These are phyloP conservation scores for Scyliorhinus canicula DNA, from an alignment of 2,797 vertebrate species.

Conservation along the genomic window DNA sequence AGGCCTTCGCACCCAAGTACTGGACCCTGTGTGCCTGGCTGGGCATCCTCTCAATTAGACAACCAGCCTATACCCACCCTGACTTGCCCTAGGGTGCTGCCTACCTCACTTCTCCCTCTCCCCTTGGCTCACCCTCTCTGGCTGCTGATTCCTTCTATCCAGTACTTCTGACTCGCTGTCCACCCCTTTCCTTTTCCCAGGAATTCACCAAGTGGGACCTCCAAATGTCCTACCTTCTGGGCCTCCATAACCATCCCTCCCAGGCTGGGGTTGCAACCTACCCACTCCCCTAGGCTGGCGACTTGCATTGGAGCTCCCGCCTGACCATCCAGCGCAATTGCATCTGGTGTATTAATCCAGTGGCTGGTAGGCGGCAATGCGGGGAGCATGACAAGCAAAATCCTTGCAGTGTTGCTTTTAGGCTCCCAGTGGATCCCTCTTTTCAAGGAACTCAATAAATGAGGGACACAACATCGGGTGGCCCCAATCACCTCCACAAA, in stretches of 20 bases:
- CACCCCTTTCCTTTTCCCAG: too few species aligned
- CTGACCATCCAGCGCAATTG: neutral
- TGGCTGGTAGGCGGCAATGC: too few species aligned
- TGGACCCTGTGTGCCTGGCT: neutral
- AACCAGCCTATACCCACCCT: too few species aligned
- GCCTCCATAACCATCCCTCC: neutral
- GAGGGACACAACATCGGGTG: too few species aligned
- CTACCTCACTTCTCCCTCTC: neutral
- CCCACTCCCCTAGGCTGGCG: neutral
- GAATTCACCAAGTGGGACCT: too few species aligned
- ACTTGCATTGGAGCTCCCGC: neutral
- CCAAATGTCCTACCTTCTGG: too few species aligned
- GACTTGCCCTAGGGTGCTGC: too few species aligned
- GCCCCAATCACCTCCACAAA: neutral
- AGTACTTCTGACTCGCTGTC: too few species aligned
- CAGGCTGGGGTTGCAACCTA: neutral
- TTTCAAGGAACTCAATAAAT: too few species aligned
- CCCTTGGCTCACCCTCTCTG: neutral
- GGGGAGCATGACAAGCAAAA: neutral
- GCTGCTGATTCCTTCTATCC: neutral
- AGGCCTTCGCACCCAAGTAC: neutral
- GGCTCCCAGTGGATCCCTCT: too few species aligned
- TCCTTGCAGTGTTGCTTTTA: too few species aligned
- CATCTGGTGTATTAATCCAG: neutral
- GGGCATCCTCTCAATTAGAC: too few species aligned